Evolutionary conservation across 2,113 vertebrate genomes (phyloP).

Genomic region (Prionailurus bengalensis): DNA sequence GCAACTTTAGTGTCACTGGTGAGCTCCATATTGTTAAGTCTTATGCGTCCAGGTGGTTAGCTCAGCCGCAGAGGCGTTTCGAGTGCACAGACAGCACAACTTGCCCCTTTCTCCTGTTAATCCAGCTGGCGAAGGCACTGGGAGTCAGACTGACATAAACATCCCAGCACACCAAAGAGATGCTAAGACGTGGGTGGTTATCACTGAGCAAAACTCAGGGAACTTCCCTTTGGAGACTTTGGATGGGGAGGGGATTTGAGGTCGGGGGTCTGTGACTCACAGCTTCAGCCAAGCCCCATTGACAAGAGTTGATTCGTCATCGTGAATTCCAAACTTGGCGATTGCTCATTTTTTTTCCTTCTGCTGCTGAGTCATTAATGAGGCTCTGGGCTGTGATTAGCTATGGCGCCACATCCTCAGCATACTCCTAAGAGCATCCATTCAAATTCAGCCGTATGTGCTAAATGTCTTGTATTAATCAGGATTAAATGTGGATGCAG

Average conservation of each 20-base stretch:
- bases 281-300: not conserved
- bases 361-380: conserved; percentile 26
- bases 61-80: not conserved
- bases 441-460: not conserved
- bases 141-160: not conserved
- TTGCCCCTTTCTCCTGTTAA: not conserved
- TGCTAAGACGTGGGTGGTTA: not conserved
- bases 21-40: not conserved
- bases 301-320: not conserved
- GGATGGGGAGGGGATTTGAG: not conserved
- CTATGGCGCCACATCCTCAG: not conserved
- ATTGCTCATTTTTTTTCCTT: not conserved
- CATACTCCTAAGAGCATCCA: not conserved
- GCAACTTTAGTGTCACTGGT: not conserved
- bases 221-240: not conserved
- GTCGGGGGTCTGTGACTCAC: not conserved
- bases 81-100: not conserved
- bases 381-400: not conserved
- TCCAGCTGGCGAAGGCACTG: not conserved
- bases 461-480: not conserved
- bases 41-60: not conserved
- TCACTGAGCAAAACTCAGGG: not conserved
- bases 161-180: not conserved
- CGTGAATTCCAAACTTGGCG: not conserved
- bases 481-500: not conserved